Conservation (phyloP, 2,797 vertebrate genomes). For the Aulostomus chinensis region DNA sequence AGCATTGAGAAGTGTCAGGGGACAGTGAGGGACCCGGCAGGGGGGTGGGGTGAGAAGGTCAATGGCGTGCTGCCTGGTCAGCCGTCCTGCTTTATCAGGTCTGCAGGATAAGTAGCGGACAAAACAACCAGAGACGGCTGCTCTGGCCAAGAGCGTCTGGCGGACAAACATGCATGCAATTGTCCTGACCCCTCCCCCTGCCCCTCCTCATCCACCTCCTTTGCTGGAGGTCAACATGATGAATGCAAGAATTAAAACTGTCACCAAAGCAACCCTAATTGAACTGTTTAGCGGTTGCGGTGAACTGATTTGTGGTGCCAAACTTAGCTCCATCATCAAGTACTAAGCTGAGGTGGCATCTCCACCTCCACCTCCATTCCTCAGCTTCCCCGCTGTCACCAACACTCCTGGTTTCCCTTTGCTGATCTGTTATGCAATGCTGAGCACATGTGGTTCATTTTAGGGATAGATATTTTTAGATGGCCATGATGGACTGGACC, state of each 20-base stretch:
- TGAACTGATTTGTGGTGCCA: not conserved
- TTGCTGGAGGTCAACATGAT: constrained; percentile 50
- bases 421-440: constrained; percentile 68
- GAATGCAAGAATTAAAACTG: constrained; percentile 33
- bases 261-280: constrained; percentile 27
- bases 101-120: constrained; percentile 53
- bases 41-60: constrained; percentile 43
- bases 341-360: constrained; percentile 25
- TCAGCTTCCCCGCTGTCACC: constrained; percentile 25
- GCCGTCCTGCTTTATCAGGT: constrained; percentile 49
- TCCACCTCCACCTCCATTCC: not conserved
- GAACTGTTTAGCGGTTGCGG: too few species aligned
- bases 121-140: constrained; percentile 55
- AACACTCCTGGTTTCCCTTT: constrained; percentile 35
- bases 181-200: not conserved
- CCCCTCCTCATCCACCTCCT: constrained; percentile 8
- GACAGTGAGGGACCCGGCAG: constrained; percentile 12
- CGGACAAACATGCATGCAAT: too few species aligned
- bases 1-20: constrained; percentile 48
- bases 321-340: not conserved
- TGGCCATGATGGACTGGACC: constrained; percentile 48
- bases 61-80: constrained; percentile 43
- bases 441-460: constrained; percentile 73
- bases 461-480: constrained; percentile 79
- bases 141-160: constrained; percentile 25